Evolutionary conservation across 2,888 invertebrate species (phyloP).

Genomic region (Temnothorax rugatulus): DNA sequence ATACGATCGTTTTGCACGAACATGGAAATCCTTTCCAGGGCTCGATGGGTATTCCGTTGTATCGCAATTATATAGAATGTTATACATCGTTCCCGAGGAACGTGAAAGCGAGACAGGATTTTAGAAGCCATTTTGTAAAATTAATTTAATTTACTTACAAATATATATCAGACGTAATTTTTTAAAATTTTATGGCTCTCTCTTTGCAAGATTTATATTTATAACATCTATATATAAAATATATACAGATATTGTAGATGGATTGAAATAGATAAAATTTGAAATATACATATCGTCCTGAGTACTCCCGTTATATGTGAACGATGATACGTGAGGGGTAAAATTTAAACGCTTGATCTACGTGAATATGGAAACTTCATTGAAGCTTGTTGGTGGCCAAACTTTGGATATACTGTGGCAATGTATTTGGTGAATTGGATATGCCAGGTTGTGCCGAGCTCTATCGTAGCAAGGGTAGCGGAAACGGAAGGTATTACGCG

Average conservation of each 20-base stretch:
- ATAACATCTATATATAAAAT: not conserved
- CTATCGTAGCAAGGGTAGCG: conserved; percentile 26
- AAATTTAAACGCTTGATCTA: conserved; percentile 47
- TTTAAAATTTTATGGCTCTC: not conserved
- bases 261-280: conserved; percentile 27
- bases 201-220: conserved; percentile 11
- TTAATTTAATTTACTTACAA: not conserved
- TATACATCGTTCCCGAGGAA: not conserved
- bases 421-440: conserved; percentile 51
- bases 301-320: conserved; percentile 13
- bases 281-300: not conserved
- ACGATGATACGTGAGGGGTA: not conserved
- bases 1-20: conserved; percentile 22
- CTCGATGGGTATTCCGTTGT: not conserved
- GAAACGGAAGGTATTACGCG: conserved; percentile 51
- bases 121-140: not conserved
- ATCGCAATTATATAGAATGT: conserved; percentile 16
- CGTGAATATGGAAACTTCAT: conserved; percentile 44
- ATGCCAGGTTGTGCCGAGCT: conserved; percentile 38
- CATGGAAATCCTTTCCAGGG: conserved; percentile 25
- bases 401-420: conserved; percentile 45
- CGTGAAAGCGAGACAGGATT: not conserved
- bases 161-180: not conserved
- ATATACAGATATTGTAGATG: not conserved
- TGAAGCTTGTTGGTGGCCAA: conserved; percentile 38